Evolutionary conservation across 1,140 invertebrate genomes (phyloP).

Genomic region (Coptotermes formosanus): DNA sequence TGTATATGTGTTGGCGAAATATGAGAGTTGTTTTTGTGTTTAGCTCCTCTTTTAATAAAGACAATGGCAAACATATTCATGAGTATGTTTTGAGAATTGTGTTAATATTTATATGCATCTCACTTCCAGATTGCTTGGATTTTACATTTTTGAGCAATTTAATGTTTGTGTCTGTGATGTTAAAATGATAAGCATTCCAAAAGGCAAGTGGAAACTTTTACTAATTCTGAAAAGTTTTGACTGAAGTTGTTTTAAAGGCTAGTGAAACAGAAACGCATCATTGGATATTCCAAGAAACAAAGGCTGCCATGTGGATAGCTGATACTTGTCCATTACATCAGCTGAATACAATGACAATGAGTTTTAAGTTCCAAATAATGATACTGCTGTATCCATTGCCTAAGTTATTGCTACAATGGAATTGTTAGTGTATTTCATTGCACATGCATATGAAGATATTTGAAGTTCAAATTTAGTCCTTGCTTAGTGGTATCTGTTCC

Average conservation of each 20-base stretch:
- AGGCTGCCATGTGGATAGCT: background rate
- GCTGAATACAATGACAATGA: too few species aligned
- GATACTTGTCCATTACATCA: too few species aligned
- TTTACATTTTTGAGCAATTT: background rate
- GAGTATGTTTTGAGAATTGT: background rate
- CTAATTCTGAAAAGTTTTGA: background rate
- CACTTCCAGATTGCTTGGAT: background rate
- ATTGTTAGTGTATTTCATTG: background rate
- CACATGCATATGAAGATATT: background rate
- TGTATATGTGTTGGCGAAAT: background rate
- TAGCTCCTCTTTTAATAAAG: background rate
- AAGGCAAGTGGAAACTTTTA: background rate
- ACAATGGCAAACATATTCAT: background rate
- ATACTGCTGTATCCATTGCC: background rate
- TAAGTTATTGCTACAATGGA: background rate
- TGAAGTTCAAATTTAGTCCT: background rate
- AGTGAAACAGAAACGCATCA: background rate
- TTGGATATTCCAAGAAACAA: background rate
- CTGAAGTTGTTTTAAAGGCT: background rate
- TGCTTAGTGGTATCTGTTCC: background rate
- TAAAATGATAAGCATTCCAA: background rate
- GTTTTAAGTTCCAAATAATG: too few species aligned
- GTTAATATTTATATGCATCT: background rate
- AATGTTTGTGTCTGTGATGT: background rate
- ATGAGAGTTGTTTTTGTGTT: background rate